Conservation (phyloP, 1,140 invertebrate species). For the Achroia grisella region DNA sequence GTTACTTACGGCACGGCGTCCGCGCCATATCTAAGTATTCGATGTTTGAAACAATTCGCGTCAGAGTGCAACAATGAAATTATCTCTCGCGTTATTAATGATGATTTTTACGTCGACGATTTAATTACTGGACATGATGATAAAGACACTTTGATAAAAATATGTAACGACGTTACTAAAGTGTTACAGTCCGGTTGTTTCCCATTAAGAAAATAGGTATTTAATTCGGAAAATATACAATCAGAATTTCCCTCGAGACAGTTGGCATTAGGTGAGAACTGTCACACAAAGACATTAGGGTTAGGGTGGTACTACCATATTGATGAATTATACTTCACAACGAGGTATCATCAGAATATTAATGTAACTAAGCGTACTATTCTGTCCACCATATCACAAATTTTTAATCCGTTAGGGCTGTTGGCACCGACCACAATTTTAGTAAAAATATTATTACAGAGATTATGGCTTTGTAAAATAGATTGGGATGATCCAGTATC, state of each 20-base stretch:
- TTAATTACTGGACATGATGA: constrained; percentile 2
- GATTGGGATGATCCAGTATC: constrained; percentile 9
- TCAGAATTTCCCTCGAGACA: background rate
- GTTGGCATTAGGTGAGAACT: background rate
- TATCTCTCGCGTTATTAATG: background rate
- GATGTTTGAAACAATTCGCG: constrained; percentile 4
- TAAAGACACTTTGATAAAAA: background rate
- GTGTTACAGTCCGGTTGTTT: constrained; percentile 1
- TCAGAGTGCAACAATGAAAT: background rate
- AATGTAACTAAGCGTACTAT: constrained; percentile 1
- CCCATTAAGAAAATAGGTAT: constrained; percentile 2
- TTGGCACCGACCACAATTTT: constrained; percentile 5
- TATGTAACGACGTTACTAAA: background rate
- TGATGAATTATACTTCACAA: background rate
- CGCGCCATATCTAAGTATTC: background rate
- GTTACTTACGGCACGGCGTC: constrained; percentile 1
- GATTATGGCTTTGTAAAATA: constrained; percentile 11
- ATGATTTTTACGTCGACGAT: constrained; percentile 1
- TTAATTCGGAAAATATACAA: constrained; percentile 1
- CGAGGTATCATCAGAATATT: background rate
- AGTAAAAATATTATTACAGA: constrained; percentile 13
- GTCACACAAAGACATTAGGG: background rate
- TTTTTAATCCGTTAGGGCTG: constrained; percentile 13
- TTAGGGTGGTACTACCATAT: background rate
- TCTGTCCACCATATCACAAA: constrained; percentile 9